phyloP scores from a whole-genome alignment of 2,113 vertebrate genomes.

The Rhinolophus sinicus region DNA sequence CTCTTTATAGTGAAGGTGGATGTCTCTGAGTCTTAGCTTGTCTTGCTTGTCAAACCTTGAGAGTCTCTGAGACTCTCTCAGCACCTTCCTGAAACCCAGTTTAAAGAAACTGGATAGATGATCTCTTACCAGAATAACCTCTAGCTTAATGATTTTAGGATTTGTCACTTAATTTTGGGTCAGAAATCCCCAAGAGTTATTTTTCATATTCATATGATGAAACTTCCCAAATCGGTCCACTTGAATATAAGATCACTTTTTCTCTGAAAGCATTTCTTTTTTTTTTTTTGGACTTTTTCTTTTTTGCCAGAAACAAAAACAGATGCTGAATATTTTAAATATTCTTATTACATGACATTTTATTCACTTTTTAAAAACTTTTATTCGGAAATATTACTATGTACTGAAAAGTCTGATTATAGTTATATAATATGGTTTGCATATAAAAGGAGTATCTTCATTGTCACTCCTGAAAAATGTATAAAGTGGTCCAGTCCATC shows the following conservation, averaged over 20 bases:
- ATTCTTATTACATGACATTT: neutral
- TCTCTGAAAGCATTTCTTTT: neutral
- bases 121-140: neutral
- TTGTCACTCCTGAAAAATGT: neutral
- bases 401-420: neutral
- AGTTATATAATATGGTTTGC: neutral
- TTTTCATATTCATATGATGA: neutral
- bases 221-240: neutral
- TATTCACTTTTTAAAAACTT: neutral
- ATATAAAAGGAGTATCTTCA: neutral
- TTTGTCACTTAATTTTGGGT: neutral
- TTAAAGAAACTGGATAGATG: neutral
- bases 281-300: too few species aligned
- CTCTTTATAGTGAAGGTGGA: neutral
- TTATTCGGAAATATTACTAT: neutral
- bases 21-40: neutral
- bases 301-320: neutral
- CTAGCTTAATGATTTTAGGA: constrained; percentile 4
- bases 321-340: neutral
- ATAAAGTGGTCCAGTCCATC: neutral
- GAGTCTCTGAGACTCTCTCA: neutral
- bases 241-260: constrained; percentile 17
- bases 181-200: neutral
- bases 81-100: neutral
- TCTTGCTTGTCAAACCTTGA: neutral